phyloP scores from a whole-genome alignment of 1,140 invertebrate species.

The Cotesia glomerata region DNA sequence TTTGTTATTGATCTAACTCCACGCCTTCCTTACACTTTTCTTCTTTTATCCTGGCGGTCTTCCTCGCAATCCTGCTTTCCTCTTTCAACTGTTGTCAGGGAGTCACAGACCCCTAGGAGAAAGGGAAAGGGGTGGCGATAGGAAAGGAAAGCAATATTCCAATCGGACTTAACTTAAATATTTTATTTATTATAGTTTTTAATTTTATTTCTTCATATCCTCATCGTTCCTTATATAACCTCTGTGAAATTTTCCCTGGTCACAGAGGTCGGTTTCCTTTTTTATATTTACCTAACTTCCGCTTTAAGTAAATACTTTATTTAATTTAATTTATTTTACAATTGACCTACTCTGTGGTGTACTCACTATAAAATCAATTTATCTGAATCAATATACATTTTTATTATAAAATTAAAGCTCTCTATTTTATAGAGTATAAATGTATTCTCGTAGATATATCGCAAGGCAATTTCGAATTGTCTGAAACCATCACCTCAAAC shows the following conservation, averaged over 20 bases:
- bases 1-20: slow-evolving; percentile 55
- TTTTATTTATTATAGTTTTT: neutral
- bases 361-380: neutral
- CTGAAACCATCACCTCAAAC: slow-evolving; percentile 11
- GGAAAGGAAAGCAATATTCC: neutral
- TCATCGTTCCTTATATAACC: neutral
- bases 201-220: neutral
- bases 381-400: neutral
- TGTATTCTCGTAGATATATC: neutral
- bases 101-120: neutral
- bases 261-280: slow-evolving; percentile 16
- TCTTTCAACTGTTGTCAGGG: neutral
- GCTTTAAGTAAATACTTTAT: neutral
- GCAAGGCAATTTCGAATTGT: slow-evolving; percentile 14
- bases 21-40: slow-evolving; percentile 42
- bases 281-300: neutral
- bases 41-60: slow-evolving; percentile 33
- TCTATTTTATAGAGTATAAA: neutral
- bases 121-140: slow-evolving; percentile 22
- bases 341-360: too few species aligned
- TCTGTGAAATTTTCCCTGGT: slow-evolving; percentile 20
- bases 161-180: neutral
- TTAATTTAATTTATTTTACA: neutral
- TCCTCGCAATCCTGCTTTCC: too few species aligned
- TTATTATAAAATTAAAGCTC: neutral